Evolutionary conservation across 2,888 invertebrate genomes (phyloP).

Genomic region (Psococerastis gibbosa): DNA sequence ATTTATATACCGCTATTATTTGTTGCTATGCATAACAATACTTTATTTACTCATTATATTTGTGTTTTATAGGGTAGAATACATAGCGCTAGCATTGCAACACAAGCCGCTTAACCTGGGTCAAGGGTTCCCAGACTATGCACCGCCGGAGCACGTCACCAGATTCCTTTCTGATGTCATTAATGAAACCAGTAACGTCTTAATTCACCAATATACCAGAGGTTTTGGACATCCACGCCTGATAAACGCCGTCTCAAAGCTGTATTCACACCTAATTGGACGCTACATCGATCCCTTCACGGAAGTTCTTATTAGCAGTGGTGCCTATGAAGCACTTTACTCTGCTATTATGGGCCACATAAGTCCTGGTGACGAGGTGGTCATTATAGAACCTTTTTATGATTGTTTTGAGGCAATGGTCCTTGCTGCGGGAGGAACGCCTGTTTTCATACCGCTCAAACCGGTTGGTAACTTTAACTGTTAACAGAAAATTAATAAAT

Average conservation of each 20-base stretch:
- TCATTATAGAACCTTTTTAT: constrained; percentile 95
- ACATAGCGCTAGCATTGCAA: constrained; percentile 60
- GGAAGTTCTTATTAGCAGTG: constrained; percentile 75
- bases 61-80: constrained; percentile 61
- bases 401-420: constrained; percentile 97
- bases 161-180: too few species aligned
- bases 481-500: too few species aligned
- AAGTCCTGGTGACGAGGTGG: constrained; percentile 73
- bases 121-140: constrained; percentile 89
- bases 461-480: too few species aligned
- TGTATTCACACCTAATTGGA: constrained; percentile 63
- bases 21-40: too few species aligned
- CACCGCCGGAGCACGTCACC: constrained; percentile 66
- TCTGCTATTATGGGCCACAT: constrained; percentile 72
- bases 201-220: constrained; percentile 82
- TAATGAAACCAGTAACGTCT: constrained; percentile 32
- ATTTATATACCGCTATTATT: too few species aligned
- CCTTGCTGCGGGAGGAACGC: constrained; percentile 63
- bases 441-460: constrained; percentile 71
- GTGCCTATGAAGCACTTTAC: constrained; percentile 90
- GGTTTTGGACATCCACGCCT: constrained; percentile 85
- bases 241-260: constrained; percentile 60
- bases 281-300: constrained; percentile 61
- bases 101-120: constrained; percentile 84
- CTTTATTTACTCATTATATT: too few species aligned